Base-by-base conservation (phyloP, 1,140 invertebrate genomes). In the Mercenaria mercenaria region DNA sequence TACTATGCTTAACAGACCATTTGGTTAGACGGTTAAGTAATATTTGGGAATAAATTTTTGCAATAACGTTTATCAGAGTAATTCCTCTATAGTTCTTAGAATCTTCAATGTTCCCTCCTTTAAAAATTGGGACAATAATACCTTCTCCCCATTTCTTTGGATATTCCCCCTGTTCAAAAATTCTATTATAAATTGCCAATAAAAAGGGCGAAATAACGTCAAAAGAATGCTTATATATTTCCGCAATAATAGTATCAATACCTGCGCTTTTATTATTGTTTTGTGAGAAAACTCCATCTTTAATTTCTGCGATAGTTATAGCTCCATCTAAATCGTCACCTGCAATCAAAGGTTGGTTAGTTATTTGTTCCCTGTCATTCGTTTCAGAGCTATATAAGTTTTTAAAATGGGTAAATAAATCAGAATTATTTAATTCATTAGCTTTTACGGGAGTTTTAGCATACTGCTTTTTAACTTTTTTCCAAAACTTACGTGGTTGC, bases 11-110 rank as follows among this genome's bases (percentile, higher is more conserved):
- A 43, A 3, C 34, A 72, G 18, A 37, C 69, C 69, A 72, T 20
- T 77, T 77, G 11, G 74, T 43, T 18, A 29, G 41, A 3, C 41
- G 8, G 15, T 43, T 43, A n/a, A n/a, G n/a, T n/a, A n/a, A n/a
- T n/a, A 77, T 29, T 47, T 77, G 74, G 11, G 74, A 77, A 29
- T 77, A 77, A 18, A 77, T 77, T 81, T 81, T 81, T 39, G 20
- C 79, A 34, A 81, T 59, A 13, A 81, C 32, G 29, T 81, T 81
- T 34, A 81, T 81, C 29, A 81, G 56, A 3, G 52, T 81, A 18
- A 81, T 61, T 34, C 50, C 79, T 59, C 79, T 56, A 26, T 81
- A 81, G 18, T 81, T 81, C 37, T 59, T 81, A n/a, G 79, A 11
- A 8, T 81, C 56, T 59, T 56, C 56, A 26, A 23, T 32, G 43